Evolutionary conservation across 2,113 vertebrate genomes (phyloP), one percentile per base, ranked within the genome.

Genomic region (Poeciliopsis retropinna): DNA sequence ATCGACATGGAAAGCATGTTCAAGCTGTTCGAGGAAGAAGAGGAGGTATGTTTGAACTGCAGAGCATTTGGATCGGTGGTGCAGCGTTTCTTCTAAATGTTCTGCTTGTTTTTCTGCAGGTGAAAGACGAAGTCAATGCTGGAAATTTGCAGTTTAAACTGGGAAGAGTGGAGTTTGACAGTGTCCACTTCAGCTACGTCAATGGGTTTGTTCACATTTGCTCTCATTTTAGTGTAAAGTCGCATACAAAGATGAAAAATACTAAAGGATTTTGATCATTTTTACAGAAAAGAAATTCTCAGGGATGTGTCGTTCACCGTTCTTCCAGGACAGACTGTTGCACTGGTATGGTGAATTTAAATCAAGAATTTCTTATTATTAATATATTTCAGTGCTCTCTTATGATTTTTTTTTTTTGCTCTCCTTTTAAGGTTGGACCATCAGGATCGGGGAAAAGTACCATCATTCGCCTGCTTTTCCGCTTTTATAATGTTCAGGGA

Each of bases 1-100:
- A 95, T 99, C 1, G 98, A 99, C 91, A 99, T 99, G 98, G 98
- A 99, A 86, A 99, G 96, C 90, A 99, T 99, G 98, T 97, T 99
- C 57, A 92, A 96, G 6, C 95, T 99, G 63, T 96, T 99, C 12
- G 88, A 94, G 0, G 97, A 99, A 76, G 96, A 97, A 0, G 86
- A 94, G 22, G 97, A 99, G 94, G 98, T 98, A 66, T n/a, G 3
- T 82, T 47, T 69, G 0, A 57, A 27, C 7, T 0, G 19, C 15
- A 47, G 44, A 47, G 2, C 34, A 4, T 57, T 73, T 51, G 25
- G 5, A 34, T 9, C 0, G 0, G 11, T 47, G 25, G 7, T 29
- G 5, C 25, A 29, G 47, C 14, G 39, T 54, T n/a, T 67, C 17
- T 51, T 66, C n/a, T 25, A 0, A 22, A 39, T 47, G 10, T 1